Base-by-base conservation (phyloP, 2,797 vertebrate species). In the Gymnothorax reevesii region DNA sequence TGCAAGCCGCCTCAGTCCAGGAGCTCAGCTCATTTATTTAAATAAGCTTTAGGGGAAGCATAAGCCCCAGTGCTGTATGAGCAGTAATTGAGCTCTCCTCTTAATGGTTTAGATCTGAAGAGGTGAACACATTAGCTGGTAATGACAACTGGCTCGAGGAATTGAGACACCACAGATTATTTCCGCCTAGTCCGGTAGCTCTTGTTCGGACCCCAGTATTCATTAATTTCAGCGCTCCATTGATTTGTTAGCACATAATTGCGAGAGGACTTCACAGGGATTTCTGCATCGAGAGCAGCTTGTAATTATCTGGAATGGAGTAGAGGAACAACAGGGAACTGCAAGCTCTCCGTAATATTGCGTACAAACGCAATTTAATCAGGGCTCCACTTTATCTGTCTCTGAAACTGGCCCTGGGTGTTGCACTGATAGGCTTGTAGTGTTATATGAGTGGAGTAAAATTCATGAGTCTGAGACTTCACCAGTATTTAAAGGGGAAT, bases 11-110 rank as follows among this genome's bases (percentile, higher is more conserved):
- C 86, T 73, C 88, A 85, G 73, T 88, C 73, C 42, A 77, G 20
- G 17, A 89, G 88, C 89, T 91, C 89, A 90, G 86, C 91, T 90
- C 93, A 93, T 92, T 94, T 93, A 93, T 89, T 90, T 89, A 59
- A 73, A 83, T 85, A 71, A 82, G 20, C 49, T 62, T 83, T 83
- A 83, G 84, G 80, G 87, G 87, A 75, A 66, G 55, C 49, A 80
- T 86, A 88, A 89, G 88, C 88, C 88, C 25, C 49, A 15, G 69
- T 57, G 89, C 84, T 5, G 57, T 79, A 71, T 86, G 83, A 87
- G 83, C 84, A 84, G 49, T 85, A 90, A 89, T 92, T 89, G 90
- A 88, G 86, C 86, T 77, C 85, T 87, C 82, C 60, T 22, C 85
- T 85, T 85, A 80, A 82, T 90, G 88, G 83, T 62, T 57, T n/a